Conservation (phyloP, 1,140 invertebrate species). For the Andricus grossulariae region DNA sequence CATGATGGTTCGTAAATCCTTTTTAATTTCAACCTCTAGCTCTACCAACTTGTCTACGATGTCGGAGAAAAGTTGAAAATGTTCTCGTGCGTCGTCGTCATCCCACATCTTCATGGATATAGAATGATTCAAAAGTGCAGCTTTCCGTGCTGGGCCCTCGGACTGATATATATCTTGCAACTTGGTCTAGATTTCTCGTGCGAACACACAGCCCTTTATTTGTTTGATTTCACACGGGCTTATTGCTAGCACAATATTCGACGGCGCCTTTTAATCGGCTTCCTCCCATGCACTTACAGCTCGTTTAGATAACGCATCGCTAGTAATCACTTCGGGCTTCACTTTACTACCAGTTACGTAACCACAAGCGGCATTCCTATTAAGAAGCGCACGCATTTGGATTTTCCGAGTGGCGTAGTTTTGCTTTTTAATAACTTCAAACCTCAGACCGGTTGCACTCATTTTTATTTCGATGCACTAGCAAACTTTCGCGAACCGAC, state of each 20-base stretch:
- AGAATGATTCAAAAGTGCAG: too few species aligned
- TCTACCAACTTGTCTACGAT: conserved; percentile 32
- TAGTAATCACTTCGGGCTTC: conserved; percentile 14
- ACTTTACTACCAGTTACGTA: conserved; percentile 37
- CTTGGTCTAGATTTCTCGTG: conserved; percentile 39
- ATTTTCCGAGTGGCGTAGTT: conserved; percentile 52
- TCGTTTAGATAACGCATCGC: not conserved
- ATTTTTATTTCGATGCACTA: too few species aligned
- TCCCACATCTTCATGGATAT: conserved; percentile 32
- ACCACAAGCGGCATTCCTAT: conserved; percentile 50
- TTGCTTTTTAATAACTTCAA: conserved; percentile 42
- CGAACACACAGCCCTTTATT: conserved; percentile 35
- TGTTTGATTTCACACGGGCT: conserved; percentile 46
- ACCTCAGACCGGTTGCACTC: conserved; percentile 30
- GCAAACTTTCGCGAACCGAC: too few species aligned
- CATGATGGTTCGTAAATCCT: conserved; percentile 26
- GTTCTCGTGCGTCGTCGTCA: conserved; percentile 5
- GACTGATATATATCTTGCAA: too few species aligned
- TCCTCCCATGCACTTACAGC: conserved; percentile 30
- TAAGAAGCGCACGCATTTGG: conserved; percentile 46
- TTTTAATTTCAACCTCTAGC: conserved; percentile 26
- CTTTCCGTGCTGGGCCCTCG: too few species aligned
- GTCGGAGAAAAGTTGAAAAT: conserved; percentile 12
- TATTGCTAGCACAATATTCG: conserved; percentile 49
- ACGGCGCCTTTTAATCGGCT: conserved; percentile 44